Conservation (phyloP, 2,113 vertebrate genomes). For the Geothlypis trichas region DNA sequence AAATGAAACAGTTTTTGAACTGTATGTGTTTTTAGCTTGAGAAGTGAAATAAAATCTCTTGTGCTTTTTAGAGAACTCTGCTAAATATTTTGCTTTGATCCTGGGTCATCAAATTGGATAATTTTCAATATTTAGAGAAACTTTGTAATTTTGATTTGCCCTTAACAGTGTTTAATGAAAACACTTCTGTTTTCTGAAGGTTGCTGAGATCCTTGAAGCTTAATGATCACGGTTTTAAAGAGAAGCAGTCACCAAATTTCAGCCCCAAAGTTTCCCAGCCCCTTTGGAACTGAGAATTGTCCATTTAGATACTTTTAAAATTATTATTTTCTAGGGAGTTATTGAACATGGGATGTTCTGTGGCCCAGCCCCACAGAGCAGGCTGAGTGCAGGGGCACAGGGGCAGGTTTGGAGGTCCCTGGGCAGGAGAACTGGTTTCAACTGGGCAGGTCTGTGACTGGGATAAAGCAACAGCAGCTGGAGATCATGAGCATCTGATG, state of each 20-base stretch:
- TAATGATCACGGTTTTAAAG: not conserved
- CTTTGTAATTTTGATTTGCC: not conserved
- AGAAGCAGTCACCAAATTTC: not conserved
- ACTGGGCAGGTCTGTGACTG: not conserved
- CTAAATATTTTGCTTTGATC: not conserved
- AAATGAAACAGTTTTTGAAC: not conserved
- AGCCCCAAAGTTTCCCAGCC: not conserved
- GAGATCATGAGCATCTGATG: not conserved
- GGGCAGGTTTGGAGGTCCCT: not conserved
- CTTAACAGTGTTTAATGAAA: conserved; percentile 9
- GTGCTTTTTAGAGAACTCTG: not conserved
- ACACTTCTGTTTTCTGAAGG: not conserved
- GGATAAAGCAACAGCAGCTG: conserved; percentile 6
- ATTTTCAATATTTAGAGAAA: conserved; percentile 19
- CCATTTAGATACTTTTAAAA: not conserved
- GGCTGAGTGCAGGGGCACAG: not conserved
- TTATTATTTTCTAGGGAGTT: not conserved
- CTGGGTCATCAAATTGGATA: not conserved
- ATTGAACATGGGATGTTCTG: not conserved
- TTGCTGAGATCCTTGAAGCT: not conserved
- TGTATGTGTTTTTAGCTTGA: not conserved
- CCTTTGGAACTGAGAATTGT: not conserved
- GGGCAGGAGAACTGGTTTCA: not conserved
- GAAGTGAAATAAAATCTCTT: not conserved
- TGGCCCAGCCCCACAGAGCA: not conserved